These are phyloP conservation scores for Serinus canaria DNA, from an alignment of 2,113 vertebrate species.

Conservation along the genomic window DNA sequence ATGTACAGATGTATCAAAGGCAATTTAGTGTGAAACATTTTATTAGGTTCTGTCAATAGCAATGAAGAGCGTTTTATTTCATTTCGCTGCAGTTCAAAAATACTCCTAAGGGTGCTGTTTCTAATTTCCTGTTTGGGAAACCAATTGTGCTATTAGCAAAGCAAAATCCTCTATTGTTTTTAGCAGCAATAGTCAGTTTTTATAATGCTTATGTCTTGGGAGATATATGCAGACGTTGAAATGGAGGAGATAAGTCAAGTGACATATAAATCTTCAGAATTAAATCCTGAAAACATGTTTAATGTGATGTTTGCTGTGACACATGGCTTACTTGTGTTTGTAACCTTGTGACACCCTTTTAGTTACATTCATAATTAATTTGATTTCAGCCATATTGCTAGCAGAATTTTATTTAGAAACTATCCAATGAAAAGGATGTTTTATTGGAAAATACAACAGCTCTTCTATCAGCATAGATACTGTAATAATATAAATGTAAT, in stretches of 20 bases:
- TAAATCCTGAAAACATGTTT: constrained; percentile 31
- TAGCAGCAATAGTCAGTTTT: constrained; percentile 32
- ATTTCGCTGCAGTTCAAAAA: constrained; percentile 58
- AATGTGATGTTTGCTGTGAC: constrained; percentile 27
- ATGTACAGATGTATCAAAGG: constrained; percentile 12
- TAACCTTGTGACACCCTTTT: constrained; percentile 2
- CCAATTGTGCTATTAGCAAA: constrained; percentile 51
- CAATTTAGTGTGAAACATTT: constrained; percentile 50
- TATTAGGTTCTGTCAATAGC: constrained; percentile 43
- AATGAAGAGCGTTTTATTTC: constrained; percentile 56
- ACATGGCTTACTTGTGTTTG: constrained; percentile 20
- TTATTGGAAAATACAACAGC: neutral
- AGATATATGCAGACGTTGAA: neutral
- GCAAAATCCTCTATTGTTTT: constrained; percentile 40
- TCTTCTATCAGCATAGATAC: neutral
- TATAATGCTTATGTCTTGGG: constrained; percentile 7
- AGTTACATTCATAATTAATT: constrained; percentile 22
- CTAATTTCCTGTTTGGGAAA: constrained; percentile 56
- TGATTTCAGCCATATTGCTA: neutral
- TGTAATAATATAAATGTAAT: neutral
- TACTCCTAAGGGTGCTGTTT: constrained; percentile 37
- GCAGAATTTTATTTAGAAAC: neutral
- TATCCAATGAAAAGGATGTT: neutral
- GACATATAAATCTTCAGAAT: constrained; percentile 49
- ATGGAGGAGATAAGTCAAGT: neutral